phyloP scores from a whole-genome alignment of 2,113 vertebrate genomes.

The Callocephalon fimbriatum region DNA sequence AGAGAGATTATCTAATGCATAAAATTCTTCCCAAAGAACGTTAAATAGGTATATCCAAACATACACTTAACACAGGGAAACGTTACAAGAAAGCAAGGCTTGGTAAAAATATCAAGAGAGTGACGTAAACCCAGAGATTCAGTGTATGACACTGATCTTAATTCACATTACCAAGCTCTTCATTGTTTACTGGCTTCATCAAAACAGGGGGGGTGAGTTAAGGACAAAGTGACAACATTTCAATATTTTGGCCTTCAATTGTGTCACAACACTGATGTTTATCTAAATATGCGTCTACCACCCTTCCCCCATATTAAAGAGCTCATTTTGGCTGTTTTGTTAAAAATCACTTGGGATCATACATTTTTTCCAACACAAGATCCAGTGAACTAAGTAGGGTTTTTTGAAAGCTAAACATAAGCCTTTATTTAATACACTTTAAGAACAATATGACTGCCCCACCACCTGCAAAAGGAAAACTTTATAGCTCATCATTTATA shows the following conservation, averaged over 20 bases:
- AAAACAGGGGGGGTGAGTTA: conserved; percentile 24
- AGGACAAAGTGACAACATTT: conserved; percentile 56
- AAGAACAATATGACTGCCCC: not conserved
- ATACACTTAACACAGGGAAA: not conserved
- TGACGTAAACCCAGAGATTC: not conserved
- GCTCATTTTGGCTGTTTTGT: not conserved
- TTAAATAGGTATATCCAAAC: not conserved
- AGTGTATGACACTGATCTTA: not conserved
- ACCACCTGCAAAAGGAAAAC: not conserved
- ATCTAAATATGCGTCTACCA: conserved; percentile 44
- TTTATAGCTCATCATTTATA: not conserved
- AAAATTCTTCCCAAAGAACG: not conserved
- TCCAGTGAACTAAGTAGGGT: not conserved
- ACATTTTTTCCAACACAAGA: conserved; percentile 13
- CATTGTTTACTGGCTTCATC: conserved; percentile 47
- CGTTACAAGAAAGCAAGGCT: not conserved
- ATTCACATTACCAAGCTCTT: not conserved
- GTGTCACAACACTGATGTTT: conserved; percentile 55
- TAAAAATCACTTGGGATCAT: conserved; percentile 15
- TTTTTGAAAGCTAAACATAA: not conserved
- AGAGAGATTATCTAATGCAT: conserved; percentile 1
- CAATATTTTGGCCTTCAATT: conserved; percentile 45
- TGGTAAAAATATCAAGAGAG: not conserved
- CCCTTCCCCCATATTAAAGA: conserved; percentile 39
- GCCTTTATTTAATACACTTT: not conserved